Evolutionary conservation across 2,888 invertebrate species (phyloP).

Genomic region (Lasioglossum leucozonium): DNA sequence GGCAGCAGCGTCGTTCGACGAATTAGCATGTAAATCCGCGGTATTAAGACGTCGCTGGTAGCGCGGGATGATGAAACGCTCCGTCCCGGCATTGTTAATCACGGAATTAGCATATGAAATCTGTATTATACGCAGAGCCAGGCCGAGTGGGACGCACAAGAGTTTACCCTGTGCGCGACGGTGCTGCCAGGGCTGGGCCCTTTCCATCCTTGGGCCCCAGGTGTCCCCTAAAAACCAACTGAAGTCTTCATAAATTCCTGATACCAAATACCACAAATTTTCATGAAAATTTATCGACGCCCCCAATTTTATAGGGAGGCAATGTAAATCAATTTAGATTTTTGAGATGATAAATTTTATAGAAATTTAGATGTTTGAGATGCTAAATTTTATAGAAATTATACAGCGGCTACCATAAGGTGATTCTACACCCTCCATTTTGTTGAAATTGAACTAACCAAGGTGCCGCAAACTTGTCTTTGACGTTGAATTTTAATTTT

Average conservation of each 20-base stretch:
- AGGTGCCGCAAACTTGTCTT: too few relatives aligned
- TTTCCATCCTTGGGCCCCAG: neutral
- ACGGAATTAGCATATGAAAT: constrained; percentile 82
- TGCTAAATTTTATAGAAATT: too few relatives aligned
- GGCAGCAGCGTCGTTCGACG: constrained; percentile 56
- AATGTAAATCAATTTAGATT: too few relatives aligned
- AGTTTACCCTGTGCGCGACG: constrained; percentile 56
- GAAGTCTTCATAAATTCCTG: neutral
- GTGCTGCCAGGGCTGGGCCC: constrained; percentile 42
- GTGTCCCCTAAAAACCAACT: too few relatives aligned
- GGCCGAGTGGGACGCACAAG: constrained; percentile 56
- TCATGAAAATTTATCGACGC: too few relatives aligned
- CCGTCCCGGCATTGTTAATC: constrained; percentile 79
- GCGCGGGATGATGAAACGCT: constrained; percentile 76
- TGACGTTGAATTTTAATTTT: too few relatives aligned
- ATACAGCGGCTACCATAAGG: too few relatives aligned
- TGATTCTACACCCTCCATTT: too few relatives aligned
- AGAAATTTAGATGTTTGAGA: too few relatives aligned
- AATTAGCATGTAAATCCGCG: constrained; percentile 78
- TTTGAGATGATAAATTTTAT: too few relatives aligned
- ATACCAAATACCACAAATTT: neutral
- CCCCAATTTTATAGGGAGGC: neutral
- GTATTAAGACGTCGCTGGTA: constrained; percentile 77
- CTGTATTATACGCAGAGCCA: constrained; percentile 75
- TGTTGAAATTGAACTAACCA: too few relatives aligned